These are phyloP conservation scores for Notodonta dromedarius DNA, from an alignment of 2,888 invertebrate species.

Conservation along the genomic window DNA sequence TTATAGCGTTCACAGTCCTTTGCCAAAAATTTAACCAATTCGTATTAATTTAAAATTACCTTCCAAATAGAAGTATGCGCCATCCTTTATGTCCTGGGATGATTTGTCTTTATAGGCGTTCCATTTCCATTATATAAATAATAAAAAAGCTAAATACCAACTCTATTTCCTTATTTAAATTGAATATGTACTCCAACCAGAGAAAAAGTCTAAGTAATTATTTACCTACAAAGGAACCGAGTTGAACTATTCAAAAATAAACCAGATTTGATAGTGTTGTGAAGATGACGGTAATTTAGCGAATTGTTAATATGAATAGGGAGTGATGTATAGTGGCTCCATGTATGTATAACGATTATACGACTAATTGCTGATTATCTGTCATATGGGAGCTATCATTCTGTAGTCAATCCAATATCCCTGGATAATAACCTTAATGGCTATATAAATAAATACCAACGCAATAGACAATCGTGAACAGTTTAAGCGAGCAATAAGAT, in stretches of 20 bases:
- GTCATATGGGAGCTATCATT: constrained; percentile 54
- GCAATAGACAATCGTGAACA: constrained; percentile 12
- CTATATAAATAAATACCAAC: constrained; percentile 21
- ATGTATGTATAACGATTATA: constrained; percentile 23
- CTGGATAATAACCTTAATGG: constrained; percentile 21
- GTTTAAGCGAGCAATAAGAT: constrained; percentile 9
- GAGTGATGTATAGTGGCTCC: neutral
- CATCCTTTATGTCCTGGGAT: too few relatives aligned
- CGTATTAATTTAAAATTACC: too few relatives aligned
- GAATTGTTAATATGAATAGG: constrained; percentile 9
- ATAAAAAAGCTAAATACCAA: too few relatives aligned
- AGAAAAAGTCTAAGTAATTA: neutral
- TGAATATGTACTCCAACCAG: neutral
- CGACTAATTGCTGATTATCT: constrained; percentile 53
- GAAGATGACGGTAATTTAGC: constrained; percentile 12
- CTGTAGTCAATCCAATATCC: constrained; percentile 47
- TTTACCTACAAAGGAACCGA: constrained; percentile 13
- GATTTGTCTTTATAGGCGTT: too few relatives aligned
- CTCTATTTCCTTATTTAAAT: neutral
- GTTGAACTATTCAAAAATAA: constrained; percentile 19
- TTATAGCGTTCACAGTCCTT: too few relatives aligned
- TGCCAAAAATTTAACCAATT: too few relatives aligned
- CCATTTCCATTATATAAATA: too few relatives aligned
- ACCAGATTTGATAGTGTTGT: constrained; percentile 18
- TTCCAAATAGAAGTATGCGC: too few relatives aligned